A percentile compares a stretch with the other conserved stretches of the same genome.
phyloP scores from a whole-genome alignment of 2,113 vertebrate genomes.

The Carollia perspicillata region DNA sequence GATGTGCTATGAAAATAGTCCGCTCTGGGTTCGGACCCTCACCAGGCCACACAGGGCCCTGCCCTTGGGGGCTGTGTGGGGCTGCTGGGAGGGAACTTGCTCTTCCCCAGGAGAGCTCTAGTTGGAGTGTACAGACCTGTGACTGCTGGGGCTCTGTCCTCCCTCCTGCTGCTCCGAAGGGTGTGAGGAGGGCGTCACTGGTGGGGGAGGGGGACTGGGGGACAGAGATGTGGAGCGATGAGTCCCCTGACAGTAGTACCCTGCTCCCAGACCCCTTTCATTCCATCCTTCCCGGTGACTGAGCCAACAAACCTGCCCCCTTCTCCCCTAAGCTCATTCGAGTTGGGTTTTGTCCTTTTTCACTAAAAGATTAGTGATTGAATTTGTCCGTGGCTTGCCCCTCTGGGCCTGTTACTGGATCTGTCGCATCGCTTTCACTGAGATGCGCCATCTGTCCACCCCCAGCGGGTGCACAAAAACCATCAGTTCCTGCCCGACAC shows the following conservation, averaged over 20 bases:
- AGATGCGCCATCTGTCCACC: background rate
- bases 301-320: background rate
- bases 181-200: background rate
- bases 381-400: background rate
- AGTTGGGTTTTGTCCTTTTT: background rate
- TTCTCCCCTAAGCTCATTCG: too few relatives aligned
- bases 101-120: background rate
- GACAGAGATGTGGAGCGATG: background rate
- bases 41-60: background rate
- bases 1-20: background rate
- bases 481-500: background rate
- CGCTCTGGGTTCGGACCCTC: background rate
- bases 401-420: background rate
- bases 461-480: rapidly evolving
- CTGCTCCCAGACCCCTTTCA: too few relatives aligned
- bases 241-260: background rate
- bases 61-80: background rate
- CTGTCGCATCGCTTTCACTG: background rate
- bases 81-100: background rate
- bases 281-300: background rate
- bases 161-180: background rate
- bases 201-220: background rate
- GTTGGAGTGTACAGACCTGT: background rate
- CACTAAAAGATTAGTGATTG: background rate
- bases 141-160: background rate